Conservation (phyloP, 2,888 invertebrate genomes). For the Chironomus tentans region DNA sequence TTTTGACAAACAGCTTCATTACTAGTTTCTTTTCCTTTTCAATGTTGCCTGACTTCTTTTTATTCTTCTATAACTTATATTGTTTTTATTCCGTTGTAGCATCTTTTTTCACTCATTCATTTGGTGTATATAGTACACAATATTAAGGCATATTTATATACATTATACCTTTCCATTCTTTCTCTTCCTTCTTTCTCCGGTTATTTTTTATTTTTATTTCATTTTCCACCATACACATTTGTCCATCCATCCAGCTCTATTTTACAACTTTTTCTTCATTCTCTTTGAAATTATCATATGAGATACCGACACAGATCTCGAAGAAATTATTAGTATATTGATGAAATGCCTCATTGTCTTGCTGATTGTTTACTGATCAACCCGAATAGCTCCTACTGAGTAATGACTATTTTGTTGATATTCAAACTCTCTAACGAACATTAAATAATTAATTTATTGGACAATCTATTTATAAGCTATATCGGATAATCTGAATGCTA, state of each 20-base stretch:
- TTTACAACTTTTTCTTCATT: conserved; percentile 19
- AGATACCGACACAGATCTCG: not conserved
- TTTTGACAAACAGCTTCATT: not conserved
- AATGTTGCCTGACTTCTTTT: conserved; percentile 12
- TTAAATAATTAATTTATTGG: no score
- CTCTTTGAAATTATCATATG: conserved; percentile 10
- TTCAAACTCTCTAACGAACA: no score
- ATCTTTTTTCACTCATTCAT: not conserved
- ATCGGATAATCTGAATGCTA: no score
- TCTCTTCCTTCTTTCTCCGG: not conserved
- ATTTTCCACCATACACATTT: not conserved
- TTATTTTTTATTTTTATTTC: not conserved
- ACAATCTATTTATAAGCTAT: no score
- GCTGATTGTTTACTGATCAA: no score
- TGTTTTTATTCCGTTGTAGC: not conserved
- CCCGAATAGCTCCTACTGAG: no score
- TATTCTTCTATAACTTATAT: not conserved
- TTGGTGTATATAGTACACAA: not conserved
- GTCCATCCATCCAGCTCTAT: not conserved
- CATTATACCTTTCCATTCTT: not conserved
- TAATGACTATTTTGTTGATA: no score
- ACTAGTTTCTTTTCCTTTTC: conserved; percentile 13
- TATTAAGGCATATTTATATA: no score
- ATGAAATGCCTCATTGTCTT: no score
- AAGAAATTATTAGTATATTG: no score